phyloP scores from a whole-genome alignment of 2,113 vertebrate species.

The Colius striatus region DNA sequence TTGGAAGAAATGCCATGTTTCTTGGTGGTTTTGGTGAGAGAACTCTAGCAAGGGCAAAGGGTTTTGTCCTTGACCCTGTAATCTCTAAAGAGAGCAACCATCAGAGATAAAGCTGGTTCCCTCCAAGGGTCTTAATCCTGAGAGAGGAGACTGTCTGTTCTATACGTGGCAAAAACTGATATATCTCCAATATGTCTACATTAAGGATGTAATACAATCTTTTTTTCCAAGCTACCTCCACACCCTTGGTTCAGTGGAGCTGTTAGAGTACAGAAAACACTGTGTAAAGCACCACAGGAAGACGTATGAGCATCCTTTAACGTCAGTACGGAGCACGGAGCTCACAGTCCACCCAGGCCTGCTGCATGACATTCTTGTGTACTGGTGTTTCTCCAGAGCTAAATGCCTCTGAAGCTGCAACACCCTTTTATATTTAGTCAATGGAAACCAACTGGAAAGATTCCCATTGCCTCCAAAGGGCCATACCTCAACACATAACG shows the following conservation, averaged over 20 bases:
- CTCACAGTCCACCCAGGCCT: fast-evolving
- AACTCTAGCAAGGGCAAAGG: neutral
- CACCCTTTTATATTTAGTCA: neutral
- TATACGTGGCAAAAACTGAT: neutral
- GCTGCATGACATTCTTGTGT: neutral
- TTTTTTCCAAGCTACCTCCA: neutral
- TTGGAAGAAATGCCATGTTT: neutral
- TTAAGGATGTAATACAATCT: neutral
- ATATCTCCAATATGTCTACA: neutral
- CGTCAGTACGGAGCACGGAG: fast-evolving
- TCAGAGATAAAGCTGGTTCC: neutral
- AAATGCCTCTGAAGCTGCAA: neutral
- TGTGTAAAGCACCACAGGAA: neutral
- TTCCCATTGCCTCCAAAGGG: neutral
- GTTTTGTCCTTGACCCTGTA: neutral
- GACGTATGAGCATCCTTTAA: neutral
- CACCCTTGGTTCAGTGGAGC: neutral
- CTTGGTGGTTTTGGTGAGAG: neutral
- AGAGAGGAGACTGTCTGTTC: neutral
- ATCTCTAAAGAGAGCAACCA: neutral
- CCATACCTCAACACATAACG: neutral
- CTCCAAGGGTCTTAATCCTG: neutral
- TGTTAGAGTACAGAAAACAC: neutral
- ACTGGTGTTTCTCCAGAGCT: neutral
- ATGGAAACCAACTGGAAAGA: constrained; percentile 19